phyloP scores from a whole-genome alignment of 2,888 invertebrate species.

The Scaptomyza flava region DNA sequence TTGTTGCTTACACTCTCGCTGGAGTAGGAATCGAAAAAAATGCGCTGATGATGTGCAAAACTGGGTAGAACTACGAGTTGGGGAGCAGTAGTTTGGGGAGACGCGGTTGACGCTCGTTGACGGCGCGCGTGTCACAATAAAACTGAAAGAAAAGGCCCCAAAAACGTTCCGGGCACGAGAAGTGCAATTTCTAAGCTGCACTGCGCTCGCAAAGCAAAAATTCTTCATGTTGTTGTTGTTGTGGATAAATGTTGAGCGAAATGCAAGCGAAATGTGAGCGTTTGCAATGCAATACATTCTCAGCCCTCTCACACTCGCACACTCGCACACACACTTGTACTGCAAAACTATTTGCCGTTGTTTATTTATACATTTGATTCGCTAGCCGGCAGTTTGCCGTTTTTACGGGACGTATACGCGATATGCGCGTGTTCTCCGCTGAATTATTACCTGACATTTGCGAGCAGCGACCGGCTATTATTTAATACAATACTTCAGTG shows the following conservation, averaged over 20 bases:
- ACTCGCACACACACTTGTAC: slow-evolving; percentile 4
- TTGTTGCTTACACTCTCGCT: slow-evolving; percentile 9
- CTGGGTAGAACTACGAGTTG: neutral
- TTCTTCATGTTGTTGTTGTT: slow-evolving; percentile 16
- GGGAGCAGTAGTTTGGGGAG: slow-evolving; percentile 16
- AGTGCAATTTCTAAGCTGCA: slow-evolving; percentile 75
- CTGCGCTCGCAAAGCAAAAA: slow-evolving; percentile 34
- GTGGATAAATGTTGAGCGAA: slow-evolving; percentile 68
- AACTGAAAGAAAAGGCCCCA: slow-evolving; percentile 71
- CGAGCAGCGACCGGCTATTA: slow-evolving; percentile 61
- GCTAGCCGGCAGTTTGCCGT: slow-evolving; percentile 36
- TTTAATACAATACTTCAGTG: slow-evolving; percentile 54
- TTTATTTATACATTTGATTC: slow-evolving; percentile 25
- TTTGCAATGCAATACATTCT: slow-evolving; percentile 29
- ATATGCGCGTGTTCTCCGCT: slow-evolving; percentile 57
- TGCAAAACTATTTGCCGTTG: slow-evolving; percentile 16
- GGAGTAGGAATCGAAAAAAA: neutral
- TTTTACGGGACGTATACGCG: slow-evolving; percentile 68
- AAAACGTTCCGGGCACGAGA: slow-evolving; percentile 54
- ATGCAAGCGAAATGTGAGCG: slow-evolving; percentile 59
- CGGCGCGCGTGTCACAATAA: slow-evolving; percentile 72
- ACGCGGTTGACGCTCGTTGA: slow-evolving; percentile 54
- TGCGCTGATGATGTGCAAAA: slow-evolving; percentile 21
- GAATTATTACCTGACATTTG: slow-evolving; percentile 53
- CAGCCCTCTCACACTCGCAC: slow-evolving; percentile 31